A percentile compares a stretch with the other conserved stretches of the same genome.
phyloP scores from a whole-genome alignment of 1,140 invertebrate genomes.

The Anoplolepis gracilipes region DNA sequence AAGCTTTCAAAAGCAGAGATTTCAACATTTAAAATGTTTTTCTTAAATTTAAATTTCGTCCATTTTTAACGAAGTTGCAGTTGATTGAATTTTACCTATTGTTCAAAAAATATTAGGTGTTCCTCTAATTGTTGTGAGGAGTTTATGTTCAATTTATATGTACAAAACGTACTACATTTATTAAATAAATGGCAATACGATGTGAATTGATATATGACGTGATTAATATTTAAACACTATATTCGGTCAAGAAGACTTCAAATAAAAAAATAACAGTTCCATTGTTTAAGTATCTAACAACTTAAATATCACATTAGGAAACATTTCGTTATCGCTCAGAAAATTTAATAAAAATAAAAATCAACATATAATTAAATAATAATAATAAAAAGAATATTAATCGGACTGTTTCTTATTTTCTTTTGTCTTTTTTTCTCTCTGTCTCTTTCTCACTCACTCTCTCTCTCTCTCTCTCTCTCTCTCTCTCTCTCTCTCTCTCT shows the following conservation, averaged over 20 bases:
- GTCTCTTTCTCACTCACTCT: slow-evolving; percentile 45
- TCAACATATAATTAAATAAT: neutral
- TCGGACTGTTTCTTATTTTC: neutral
- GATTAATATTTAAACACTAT: neutral
- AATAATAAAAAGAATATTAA: neutral
- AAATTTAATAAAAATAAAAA: neutral
- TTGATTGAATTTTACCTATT: too few species aligned
- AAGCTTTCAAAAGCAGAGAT: too few species aligned
- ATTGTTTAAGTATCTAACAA: neutral
- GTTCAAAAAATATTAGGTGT: too few species aligned
- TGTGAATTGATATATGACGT: neutral
- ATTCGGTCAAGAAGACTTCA: neutral
- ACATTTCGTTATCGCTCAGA: neutral
- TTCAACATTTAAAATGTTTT: too few species aligned
- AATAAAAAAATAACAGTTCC: neutral
- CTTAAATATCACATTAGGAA: neutral
- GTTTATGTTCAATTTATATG: too few species aligned
- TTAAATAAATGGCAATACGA: neutral
- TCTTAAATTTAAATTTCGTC: too few species aligned
- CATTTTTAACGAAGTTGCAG: too few species aligned
- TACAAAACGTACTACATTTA: neutral
- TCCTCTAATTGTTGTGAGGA: too few species aligned
- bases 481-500: slow-evolving; percentile 43
- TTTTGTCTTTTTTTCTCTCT: neutral
- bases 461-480: slow-evolving; percentile 48